Evolutionary conservation across 1,140 invertebrate genomes (phyloP).

Genomic region (Sarcophaga peregrina): DNA sequence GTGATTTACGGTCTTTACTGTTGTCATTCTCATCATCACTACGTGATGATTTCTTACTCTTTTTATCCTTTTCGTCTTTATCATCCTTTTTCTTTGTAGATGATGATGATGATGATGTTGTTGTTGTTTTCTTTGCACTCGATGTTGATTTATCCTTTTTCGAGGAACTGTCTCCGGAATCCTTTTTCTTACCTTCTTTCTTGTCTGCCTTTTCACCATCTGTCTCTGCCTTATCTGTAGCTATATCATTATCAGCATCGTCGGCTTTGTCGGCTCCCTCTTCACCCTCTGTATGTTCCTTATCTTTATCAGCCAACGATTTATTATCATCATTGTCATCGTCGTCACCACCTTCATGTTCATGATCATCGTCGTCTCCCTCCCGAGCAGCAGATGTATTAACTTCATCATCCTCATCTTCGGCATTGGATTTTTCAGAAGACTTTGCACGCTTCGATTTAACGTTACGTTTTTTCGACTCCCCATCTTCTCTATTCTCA

Average conservation of each 20-base stretch:
- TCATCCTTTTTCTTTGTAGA: constrained; percentile 53
- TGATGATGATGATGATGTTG: constrained; percentile 46
- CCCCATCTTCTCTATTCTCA: constrained; percentile 21
- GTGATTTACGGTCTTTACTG: constrained; percentile 46
- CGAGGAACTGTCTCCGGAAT: constrained; percentile 52
- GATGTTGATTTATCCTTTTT: constrained; percentile 54
- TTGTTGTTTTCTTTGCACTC: constrained; percentile 50
- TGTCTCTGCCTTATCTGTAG: constrained; percentile 40
- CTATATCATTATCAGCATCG: constrained; percentile 46
- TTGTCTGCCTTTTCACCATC: constrained; percentile 47
- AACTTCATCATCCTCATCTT: constrained; percentile 64
- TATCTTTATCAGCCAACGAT: constrained; percentile 66
- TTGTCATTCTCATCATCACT: constrained; percentile 57
- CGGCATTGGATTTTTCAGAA: constrained; percentile 60
- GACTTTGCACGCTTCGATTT: constrained; percentile 54
- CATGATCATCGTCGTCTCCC: constrained; percentile 64
- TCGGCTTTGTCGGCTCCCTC: constrained; percentile 50
- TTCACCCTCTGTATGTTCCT: constrained; percentile 56
- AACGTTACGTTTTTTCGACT: constrained; percentile 49
- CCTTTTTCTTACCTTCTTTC: constrained; percentile 62
- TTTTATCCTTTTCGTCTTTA: constrained; percentile 51
- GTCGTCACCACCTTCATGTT: constrained; percentile 63
- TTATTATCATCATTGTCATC: constrained; percentile 50
- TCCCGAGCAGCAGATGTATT: constrained; percentile 51
- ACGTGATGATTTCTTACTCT: constrained; percentile 40